Evolutionary conservation across 2,888 invertebrate genomes (phyloP), one percentile per base, ranked within the genome.

Genomic region (Aethes cnicana): DNA sequence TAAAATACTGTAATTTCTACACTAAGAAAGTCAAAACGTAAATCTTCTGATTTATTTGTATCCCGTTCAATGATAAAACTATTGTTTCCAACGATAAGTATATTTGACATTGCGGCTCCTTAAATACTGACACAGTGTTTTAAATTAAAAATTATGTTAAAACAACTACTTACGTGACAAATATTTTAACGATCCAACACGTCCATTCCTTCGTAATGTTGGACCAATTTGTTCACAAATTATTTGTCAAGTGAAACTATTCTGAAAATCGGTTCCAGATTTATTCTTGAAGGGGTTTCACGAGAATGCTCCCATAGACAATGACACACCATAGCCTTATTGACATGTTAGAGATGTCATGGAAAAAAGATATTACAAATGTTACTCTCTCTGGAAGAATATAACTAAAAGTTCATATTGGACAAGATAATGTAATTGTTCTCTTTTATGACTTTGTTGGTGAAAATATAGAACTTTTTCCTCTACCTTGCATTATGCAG

Each of bases 201-300:
- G 71, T 61, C 71, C 63, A 71, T 76, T 78, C 77, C 75, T 69
- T 68, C 69, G 72, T 72, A 72, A 77, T 77, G 79, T 79, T 73
- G 68, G 59, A 78, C 71, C 75, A 74, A 84, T 87, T 84, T 81
- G 83, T 81, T 68, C 73, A 69, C 64, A 77, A 87, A 84, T 84
- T 84, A 83, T 86, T 86, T 83, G 84, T 87, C 83, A 79, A 72
- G 77, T 69, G 69, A 66, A 71, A 69, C 75, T 78, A 84, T 86
- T 84, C 80, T 76, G 74, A 77, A 82, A 81, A 85, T 84, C 77
- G 84, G 78, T 81, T 82, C 85, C 84, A 80, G 75, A 86, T 86
- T 84, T 87, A 87, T 81, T 73, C 62, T 56, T 64, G 70, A 84
- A 84, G 79, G 85, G 82, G 84, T 84, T 74, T 69, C 68, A 67